Evolutionary conservation across 2,888 invertebrate species (phyloP).

Genomic region (Pandemis heparana): DNA sequence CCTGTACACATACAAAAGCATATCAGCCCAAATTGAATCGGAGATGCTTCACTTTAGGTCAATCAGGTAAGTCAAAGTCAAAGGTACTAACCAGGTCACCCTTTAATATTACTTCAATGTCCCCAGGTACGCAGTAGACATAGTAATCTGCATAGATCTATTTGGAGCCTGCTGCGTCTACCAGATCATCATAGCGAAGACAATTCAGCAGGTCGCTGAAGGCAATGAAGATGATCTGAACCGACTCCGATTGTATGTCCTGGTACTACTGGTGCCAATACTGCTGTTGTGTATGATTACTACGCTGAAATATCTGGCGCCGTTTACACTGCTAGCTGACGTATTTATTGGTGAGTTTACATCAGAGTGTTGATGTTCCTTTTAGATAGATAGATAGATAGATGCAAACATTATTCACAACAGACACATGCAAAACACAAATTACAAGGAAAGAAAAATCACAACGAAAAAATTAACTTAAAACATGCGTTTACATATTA

Average conservation of each 20-base stretch:
- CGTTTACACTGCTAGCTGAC: constrained; percentile 74
- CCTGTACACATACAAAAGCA: too few species aligned
- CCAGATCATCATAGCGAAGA: constrained; percentile 78
- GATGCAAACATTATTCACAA: too few species aligned
- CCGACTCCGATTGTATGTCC: constrained; percentile 67
- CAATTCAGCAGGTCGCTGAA: constrained; percentile 68
- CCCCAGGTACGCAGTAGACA: constrained; percentile 68
- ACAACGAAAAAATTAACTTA: too few species aligned
- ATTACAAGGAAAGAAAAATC: too few species aligned
- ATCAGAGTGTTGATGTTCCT: neutral
- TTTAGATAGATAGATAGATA: too few species aligned
- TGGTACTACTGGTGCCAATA: constrained; percentile 68
- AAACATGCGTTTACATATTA: too few species aligned
- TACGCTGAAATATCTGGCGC: constrained; percentile 76
- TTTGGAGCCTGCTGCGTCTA: constrained; percentile 80
- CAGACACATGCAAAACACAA: too few species aligned
- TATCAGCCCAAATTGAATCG: too few species aligned
- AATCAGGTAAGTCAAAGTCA: too few species aligned
- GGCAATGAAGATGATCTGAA: constrained; percentile 54
- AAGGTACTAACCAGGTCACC: too few species aligned
- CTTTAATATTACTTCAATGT: neutral
- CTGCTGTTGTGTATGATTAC: constrained; percentile 78
- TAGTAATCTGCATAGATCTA: constrained; percentile 72
- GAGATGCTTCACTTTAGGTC: too few species aligned
- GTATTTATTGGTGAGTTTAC: constrained; percentile 68